Percentiles rank a stretch among this genome's conserved stretches.
Conservation (phyloP, 2,888 invertebrate species). For the Heteromyza rotundicornis region DNA sequence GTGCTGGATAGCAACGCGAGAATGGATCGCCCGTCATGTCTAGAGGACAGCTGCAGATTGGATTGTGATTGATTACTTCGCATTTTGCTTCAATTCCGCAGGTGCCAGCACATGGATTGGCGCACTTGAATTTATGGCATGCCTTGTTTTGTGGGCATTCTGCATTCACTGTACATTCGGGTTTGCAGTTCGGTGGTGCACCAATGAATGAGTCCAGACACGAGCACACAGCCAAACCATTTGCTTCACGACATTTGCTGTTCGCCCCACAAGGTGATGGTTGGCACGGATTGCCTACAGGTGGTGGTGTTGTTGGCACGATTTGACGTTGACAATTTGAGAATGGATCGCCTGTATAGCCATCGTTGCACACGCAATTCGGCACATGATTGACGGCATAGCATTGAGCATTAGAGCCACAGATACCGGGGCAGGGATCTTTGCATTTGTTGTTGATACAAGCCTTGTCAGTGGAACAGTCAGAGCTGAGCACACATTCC, state of each 20-base stretch:
- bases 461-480: constrained; percentile 82
- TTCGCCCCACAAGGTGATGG: constrained; percentile 84
- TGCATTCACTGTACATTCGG: constrained; percentile 82
- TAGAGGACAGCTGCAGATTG: constrained; percentile 77
- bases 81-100: constrained; percentile 81
- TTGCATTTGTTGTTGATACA: constrained; percentile 83
- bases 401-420: constrained; percentile 83
- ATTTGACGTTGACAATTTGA: constrained; percentile 62
- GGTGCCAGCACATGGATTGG: constrained; percentile 81
- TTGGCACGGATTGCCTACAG: constrained; percentile 67
- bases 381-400: constrained; percentile 85
- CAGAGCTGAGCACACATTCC: constrained; percentile 85
- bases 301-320: constrained; percentile 43
- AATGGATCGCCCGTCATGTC: constrained; percentile 83
- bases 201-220: constrained; percentile 76
- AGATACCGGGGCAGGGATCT: constrained; percentile 86
- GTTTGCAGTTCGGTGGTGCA: constrained; percentile 81
- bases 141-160: constrained; percentile 82
- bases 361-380: constrained; percentile 78
- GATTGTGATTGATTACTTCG: constrained; percentile 81
- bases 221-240: constrained; percentile 78
- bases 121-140: constrained; percentile 82
- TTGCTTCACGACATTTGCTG: constrained; percentile 76
- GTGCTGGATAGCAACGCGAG: constrained; percentile 70
- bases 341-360: constrained; percentile 79